A percentile compares a stretch with the other conserved stretches of the same genome.
phyloP scores from a whole-genome alignment of 2,113 vertebrate species.

The Gallinago jamesoni region DNA sequence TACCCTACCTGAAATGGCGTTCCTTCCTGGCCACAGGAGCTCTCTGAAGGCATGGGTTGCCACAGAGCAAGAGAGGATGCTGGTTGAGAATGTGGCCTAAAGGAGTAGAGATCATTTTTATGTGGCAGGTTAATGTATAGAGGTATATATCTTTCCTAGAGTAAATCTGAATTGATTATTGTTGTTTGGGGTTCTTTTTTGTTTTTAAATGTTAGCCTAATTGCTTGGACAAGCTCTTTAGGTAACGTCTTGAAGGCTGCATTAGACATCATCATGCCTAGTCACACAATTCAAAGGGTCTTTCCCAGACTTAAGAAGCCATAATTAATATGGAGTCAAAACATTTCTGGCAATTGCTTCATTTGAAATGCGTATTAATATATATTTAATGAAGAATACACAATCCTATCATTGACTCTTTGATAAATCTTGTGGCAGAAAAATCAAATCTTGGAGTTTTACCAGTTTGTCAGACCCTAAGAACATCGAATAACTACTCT shows the following conservation, averaged over 20 bases:
- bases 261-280: neutral
- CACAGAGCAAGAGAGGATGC: neutral
- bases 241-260: neutral
- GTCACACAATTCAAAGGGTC: neutral
- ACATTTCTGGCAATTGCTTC: neutral
- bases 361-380: neutral
- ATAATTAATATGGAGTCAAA: neutral
- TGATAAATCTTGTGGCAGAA: neutral
- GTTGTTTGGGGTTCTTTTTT: neutral
- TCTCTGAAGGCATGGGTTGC: neutral
- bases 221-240: neutral
- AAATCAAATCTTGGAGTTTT: conserved; percentile 21
- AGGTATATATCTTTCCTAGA: neutral
- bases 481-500: neutral
- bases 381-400: conserved; percentile 12
- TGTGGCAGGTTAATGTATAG: neutral
- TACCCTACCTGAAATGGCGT: neutral
- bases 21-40: neutral
- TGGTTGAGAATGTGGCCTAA: neutral
- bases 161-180: neutral
- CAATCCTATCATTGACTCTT: neutral
- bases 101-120: neutral
- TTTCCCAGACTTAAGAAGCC: neutral
- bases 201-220: neutral
- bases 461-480: neutral